phyloP scores from a whole-genome alignment of 2,888 invertebrate genomes.

The Orthosia gothica region DNA sequence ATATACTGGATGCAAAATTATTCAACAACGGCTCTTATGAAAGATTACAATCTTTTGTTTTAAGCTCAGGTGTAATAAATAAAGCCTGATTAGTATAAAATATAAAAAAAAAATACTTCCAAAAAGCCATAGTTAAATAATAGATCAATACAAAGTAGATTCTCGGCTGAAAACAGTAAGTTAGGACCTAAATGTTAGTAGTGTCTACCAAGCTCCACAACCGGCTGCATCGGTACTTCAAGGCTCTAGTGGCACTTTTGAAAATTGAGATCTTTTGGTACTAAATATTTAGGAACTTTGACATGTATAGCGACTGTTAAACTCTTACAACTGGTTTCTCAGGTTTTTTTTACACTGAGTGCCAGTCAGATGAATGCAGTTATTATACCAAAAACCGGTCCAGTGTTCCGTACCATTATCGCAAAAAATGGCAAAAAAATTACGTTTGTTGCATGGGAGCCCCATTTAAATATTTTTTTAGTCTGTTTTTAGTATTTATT shows the following conservation, averaged over 20 bases:
- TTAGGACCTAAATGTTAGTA: constrained; percentile 57
- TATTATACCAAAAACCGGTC: no score
- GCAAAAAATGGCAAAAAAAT: no score
- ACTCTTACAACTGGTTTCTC: not conserved
- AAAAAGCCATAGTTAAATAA: constrained; percentile 14
- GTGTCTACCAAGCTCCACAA: constrained; percentile 50
- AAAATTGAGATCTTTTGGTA: constrained; percentile 26
- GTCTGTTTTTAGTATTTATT: no score
- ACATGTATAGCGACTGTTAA: not conserved
- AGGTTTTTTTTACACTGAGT: no score
- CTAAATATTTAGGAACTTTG: not conserved
- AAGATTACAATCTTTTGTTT: no score
- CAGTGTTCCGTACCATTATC: no score
- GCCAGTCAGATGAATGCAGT: no score
- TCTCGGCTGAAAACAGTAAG: constrained; percentile 1
- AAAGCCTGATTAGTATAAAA: no score
- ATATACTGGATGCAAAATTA: constrained; percentile 14
- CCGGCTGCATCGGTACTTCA: constrained; percentile 30
- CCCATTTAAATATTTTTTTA: no score
- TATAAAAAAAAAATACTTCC: no score
- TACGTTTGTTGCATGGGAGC: no score
- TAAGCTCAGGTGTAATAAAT: no score
- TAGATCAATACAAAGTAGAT: constrained; percentile 7
- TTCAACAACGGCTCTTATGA: constrained; percentile 7
- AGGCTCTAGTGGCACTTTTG: constrained; percentile 39